Evolutionary conservation across 64 coral and sea anemone species (phyloP), one percentile per base, ranked within the genome.

Genomic region (Dendronephthya gigantea): DNA sequence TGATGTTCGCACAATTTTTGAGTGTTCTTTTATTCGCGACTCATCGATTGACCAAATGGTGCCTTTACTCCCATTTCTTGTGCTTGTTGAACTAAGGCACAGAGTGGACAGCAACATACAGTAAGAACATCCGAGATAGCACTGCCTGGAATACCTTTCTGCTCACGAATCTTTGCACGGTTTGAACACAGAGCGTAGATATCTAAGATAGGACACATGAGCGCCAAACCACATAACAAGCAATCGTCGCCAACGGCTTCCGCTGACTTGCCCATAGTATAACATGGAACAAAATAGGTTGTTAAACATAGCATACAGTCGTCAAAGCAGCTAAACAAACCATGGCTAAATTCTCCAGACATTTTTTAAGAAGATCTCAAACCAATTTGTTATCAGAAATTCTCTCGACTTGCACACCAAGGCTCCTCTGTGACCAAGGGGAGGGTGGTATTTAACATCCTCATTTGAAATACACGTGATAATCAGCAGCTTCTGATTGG

Each of bases 221-320:
- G 72, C 0, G 88, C 87, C 3, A 91, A 1, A 27, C 94, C 94
- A 49, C 94, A 97, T 81, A 97, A 68, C 39, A 97, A 49, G 40
- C 94, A 97, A 45, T 93, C 94, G 23, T 97, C 94, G 0, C 94
- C 94, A n/a, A 93, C 91, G 0, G 91, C 89, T 52, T 97, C 94
- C 0, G 94, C 86, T 8, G 86, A 93, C 75, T 97, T 97, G 7
- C 94, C 94, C 49, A 97, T 91, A 0, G 91, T 93, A 23, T 97
- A 93, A 22, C 91, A 97, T 1, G 91, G 91, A n/a, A 81, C 89
- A 48, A 86, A 87, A 34, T 82, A 91, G 0, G 91, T 81, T 23
- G 89, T 93, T 2, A 93, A 30, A 48, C 91, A 93, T 2, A 97
- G 74, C 6, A 91, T 89, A 55, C 90, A 89, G 35, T 93, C 89